These are phyloP conservation scores for Drosophila dives DNA, from an alignment of 2,888 invertebrate species.

Conservation along the genomic window DNA sequence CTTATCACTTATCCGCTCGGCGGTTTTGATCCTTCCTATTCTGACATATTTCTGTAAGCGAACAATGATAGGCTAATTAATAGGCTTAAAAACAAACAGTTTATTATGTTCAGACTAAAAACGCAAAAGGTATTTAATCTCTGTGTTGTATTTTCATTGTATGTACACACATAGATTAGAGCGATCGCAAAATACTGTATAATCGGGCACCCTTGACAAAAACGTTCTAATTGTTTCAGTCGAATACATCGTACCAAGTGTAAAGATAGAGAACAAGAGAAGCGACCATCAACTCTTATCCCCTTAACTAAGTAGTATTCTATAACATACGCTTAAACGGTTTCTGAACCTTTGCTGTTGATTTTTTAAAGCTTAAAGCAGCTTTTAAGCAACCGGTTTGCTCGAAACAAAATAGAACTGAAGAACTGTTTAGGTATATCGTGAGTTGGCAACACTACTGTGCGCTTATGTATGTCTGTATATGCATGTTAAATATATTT, in stretches of 20 bases:
- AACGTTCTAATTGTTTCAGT: neutral
- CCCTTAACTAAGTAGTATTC: neutral
- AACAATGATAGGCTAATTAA: neutral
- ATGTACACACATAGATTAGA: neutral
- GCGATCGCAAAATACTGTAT: neutral
- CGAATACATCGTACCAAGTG: neutral
- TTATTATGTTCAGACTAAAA: neutral
- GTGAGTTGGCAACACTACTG: conserved; percentile 40
- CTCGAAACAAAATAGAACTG: conserved; percentile 65
- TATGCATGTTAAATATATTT: conserved; percentile 30
- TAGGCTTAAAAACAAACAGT: neutral
- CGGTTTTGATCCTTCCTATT: neutral
- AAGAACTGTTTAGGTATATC: conserved; percentile 44
- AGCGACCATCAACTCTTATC: neutral
- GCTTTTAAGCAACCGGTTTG: conserved; percentile 65
- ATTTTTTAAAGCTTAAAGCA: conserved; percentile 28
- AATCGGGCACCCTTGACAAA: neutral
- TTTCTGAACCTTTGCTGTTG: conserved; percentile 41
- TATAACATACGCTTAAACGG: conserved; percentile 58
- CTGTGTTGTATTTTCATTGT: neutral
- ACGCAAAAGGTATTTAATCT: neutral
- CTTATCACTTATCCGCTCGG: neutral
- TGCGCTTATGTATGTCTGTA: conserved; percentile 4
- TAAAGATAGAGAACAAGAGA: neutral
- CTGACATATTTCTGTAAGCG: neutral